Percentiles rank a stretch among this genome's conserved stretches.
Conservation (phyloP, 1,140 invertebrate species). For the Coenobita brevimanus region DNA sequence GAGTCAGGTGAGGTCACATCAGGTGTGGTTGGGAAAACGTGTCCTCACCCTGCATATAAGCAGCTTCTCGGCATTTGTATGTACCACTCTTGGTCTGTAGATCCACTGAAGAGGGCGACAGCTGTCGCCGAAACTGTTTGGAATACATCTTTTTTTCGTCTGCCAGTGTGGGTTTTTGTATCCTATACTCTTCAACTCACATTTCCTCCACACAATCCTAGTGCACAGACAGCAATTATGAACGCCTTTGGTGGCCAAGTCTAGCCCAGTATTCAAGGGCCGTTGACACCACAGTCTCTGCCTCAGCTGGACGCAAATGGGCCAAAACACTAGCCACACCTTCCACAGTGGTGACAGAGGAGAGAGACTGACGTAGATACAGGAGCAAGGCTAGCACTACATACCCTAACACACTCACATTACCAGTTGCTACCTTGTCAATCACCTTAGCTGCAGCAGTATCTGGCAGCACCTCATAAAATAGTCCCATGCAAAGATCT, state of each 20-base stretch:
- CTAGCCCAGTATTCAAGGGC: constrained; percentile 47
- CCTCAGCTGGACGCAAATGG: constrained; percentile 25
- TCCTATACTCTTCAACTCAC: too few relatives aligned
- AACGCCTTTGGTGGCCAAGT: neutral
- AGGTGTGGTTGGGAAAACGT: too few relatives aligned
- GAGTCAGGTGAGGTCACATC: too few relatives aligned
- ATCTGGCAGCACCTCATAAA: constrained; percentile 83
- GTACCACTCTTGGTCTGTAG: too few relatives aligned
- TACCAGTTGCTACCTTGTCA: constrained; percentile 90
- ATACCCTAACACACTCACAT: constrained; percentile 86
- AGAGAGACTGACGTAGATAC: constrained; percentile 24
- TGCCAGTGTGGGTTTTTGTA: too few relatives aligned
- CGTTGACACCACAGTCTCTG: constrained; percentile 36
- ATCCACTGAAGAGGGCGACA: too few relatives aligned
- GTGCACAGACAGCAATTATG: too few relatives aligned
- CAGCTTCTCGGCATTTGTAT: too few relatives aligned
- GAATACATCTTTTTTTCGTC: too few relatives aligned
- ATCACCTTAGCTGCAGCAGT: constrained; percentile 87
- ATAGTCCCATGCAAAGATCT: constrained; percentile 88
- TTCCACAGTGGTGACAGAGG: neutral
- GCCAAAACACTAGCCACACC: constrained; percentile 20
- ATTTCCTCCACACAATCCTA: too few relatives aligned
- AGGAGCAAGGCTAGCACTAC: constrained; percentile 80
- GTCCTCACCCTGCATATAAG: too few relatives aligned
- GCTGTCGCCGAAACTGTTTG: too few relatives aligned